Conservation (phyloP, 2,888 invertebrate genomes). For the Cantharis rufa region DNA sequence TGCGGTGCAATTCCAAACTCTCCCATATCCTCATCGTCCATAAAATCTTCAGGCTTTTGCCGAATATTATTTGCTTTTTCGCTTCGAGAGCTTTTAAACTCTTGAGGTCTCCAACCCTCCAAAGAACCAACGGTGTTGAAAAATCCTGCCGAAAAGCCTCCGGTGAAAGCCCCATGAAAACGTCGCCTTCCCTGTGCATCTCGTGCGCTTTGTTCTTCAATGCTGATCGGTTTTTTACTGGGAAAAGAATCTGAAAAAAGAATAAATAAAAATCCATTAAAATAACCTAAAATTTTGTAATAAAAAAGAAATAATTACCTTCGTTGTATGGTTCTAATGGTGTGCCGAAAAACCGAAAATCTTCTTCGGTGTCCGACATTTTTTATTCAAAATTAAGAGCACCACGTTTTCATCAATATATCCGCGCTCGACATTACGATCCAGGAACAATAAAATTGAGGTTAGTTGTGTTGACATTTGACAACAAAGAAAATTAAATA, state of each 20-base stretch:
- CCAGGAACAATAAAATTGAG: neutral
- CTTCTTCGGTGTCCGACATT: conserved; percentile 62
- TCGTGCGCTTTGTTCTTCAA: conserved; percentile 87
- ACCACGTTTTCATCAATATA: neutral
- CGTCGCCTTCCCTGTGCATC: conserved; percentile 87
- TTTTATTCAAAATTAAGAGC: neutral
- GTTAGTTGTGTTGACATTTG: neutral
- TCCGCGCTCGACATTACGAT: neutral
- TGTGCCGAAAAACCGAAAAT: conserved; percentile 76
- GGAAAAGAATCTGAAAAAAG: conserved; percentile 71
- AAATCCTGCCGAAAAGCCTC: conserved; percentile 95
- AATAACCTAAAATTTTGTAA: neutral
- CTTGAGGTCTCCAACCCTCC: conserved; percentile 92
- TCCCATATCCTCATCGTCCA: conserved; percentile 96
- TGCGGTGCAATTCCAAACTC: conserved; percentile 96
- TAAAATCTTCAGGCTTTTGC: conserved; percentile 89
- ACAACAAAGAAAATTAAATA: neutral
- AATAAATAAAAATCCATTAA: neutral
- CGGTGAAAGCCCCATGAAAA: conserved; percentile 99
- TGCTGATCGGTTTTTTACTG: conserved; percentile 75
- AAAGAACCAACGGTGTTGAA: conserved; percentile 95
- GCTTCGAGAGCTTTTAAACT: conserved; percentile 85
- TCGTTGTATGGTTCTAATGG: conserved; percentile 37
- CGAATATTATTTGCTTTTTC: conserved; percentile 63
- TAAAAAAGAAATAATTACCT: neutral